These are phyloP conservation scores for Tetragonula carbonaria DNA, from an alignment of 2,888 invertebrate species.

Conservation along the genomic window DNA sequence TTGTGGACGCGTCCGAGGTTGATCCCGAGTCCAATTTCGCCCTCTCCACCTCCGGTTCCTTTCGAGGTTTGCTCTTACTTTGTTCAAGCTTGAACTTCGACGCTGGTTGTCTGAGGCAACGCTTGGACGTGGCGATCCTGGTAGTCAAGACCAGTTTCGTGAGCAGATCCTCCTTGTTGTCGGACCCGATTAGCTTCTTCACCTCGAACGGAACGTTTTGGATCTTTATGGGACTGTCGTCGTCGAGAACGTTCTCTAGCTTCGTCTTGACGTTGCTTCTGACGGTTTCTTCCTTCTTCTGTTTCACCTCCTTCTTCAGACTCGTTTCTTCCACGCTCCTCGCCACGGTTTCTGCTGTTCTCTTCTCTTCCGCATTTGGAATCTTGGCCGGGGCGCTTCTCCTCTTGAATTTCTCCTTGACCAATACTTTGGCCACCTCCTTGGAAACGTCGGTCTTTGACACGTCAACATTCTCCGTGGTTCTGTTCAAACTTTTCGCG, in stretches of 20 bases:
- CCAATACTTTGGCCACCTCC: neutral
- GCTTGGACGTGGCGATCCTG: constrained; percentile 47
- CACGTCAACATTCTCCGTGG: neutral
- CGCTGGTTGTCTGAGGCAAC: constrained; percentile 54
- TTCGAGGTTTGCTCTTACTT: neutral
- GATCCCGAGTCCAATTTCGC: constrained; percentile 1
- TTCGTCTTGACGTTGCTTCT: no score
- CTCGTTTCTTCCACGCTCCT: neutral
- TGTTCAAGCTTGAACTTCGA: constrained; percentile 27
- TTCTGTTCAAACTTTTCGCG: constrained; percentile 28
- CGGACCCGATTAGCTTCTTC: constrained; percentile 69
- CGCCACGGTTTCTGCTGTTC: neutral
- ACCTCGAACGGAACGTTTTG: constrained; percentile 70
- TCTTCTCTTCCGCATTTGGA: constrained; percentile 26
- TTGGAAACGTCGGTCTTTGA: constrained; percentile 25
- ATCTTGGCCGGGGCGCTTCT: constrained; percentile 44
- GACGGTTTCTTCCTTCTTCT: constrained; percentile 48
- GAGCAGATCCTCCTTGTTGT: constrained; percentile 66
- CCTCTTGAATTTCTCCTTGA: constrained; percentile 50
- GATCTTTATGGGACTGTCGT: constrained; percentile 61
- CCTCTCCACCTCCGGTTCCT: constrained; percentile 8
- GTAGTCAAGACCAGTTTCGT: constrained; percentile 63
- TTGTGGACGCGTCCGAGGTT: constrained; percentile 6
- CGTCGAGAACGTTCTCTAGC: constrained; percentile 47
- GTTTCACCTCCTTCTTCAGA: constrained; percentile 36